phyloP scores from a whole-genome alignment of 2,113 vertebrate species.

The Ophiodon elongatus region DNA sequence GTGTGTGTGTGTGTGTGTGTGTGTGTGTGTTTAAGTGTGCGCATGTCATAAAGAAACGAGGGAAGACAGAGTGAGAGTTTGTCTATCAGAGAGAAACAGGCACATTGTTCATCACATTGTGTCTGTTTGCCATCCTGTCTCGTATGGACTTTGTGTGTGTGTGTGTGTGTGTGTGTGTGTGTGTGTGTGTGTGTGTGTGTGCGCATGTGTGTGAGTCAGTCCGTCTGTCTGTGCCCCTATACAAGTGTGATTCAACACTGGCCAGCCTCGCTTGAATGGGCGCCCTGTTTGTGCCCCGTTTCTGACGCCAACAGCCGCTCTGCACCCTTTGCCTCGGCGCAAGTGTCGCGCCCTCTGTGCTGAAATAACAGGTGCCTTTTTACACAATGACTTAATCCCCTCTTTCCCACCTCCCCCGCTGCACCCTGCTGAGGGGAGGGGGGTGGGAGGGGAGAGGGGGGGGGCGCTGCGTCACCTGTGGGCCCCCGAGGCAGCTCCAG shows the following conservation, averaged over 20 bases:
- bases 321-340: conserved; percentile 66
- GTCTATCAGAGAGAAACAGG: conserved; percentile 45
- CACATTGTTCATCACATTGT: conserved; percentile 50
- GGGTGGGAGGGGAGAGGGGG: conserved; percentile 8
- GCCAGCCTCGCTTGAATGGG: conserved; percentile 67
- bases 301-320: conserved; percentile 73
- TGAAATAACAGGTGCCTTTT: conserved; percentile 81
- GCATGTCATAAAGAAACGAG: conserved; percentile 3
- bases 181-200: conserved; percentile 53
- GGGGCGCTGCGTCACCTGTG: conserved; percentile 66
- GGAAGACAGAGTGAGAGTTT: conserved; percentile 38
- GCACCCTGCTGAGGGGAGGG: conserved; percentile 39
- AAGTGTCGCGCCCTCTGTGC: conserved; percentile 77
- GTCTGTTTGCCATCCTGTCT: conserved; percentile 68
- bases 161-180: conserved; percentile 50
- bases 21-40: background rate
- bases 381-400: conserved; percentile 61
- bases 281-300: conserved; percentile 66
- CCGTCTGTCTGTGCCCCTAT: conserved; percentile 48
- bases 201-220: conserved; percentile 53
- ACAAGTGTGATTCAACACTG: conserved; percentile 71
- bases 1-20: background rate
- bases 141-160: conserved; percentile 49
- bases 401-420: conserved; percentile 32
- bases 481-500: conserved; percentile 14